Evolutionary conservation across 2,888 invertebrate genomes (phyloP), one percentile per base, ranked within the genome.

Genomic region (Tiliacea aurago): DNA sequence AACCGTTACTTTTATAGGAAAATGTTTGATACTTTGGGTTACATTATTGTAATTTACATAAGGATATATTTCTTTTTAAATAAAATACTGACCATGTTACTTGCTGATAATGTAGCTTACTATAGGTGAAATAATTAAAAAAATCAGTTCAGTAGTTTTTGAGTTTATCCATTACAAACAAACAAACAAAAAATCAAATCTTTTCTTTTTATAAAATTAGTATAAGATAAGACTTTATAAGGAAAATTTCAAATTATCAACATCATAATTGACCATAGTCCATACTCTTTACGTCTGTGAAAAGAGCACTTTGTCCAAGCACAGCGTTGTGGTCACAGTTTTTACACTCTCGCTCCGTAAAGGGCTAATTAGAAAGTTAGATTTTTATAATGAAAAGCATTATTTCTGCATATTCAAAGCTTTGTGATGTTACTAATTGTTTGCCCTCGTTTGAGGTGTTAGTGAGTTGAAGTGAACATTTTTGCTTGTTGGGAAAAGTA

Each of bases 291-390:
- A 87, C 76, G 78, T 70, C 58, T 7, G 13, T 28, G 63, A 78
- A 84, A 78, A 80, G 83, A 86, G 88, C 88, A 91, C 90, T 90
- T 89, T 88, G 90, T 89, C 86, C 84, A 86, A 90, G 86, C 87
- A 86, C 84, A 87, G 84, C 78, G 76, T 81, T 87, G 88, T 84
- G 90, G 87, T 87, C 86, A 80, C 86, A 89, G 88, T 90, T 91
- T 91, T 90, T 91, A 85, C 88, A 79, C 83, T 88, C 71, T 23
- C 66, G 62, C 83, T 72, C 80, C 79, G 87, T 89, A 90, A 91
- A 92, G 90, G 91, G 90, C 91, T 93, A 93, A 93, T 93, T 93
- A 93, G 87, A 92, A 93, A 91, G 91, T 91, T 90, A 92, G 88
- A 91, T 92, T 91, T 91, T 89, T 88, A 84, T 84, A 89, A 90